Evolutionary conservation across 37 sponge, comb jelly and placozoan genomes (phyloP).

Genomic region (Aplysina aerophoba): DNA sequence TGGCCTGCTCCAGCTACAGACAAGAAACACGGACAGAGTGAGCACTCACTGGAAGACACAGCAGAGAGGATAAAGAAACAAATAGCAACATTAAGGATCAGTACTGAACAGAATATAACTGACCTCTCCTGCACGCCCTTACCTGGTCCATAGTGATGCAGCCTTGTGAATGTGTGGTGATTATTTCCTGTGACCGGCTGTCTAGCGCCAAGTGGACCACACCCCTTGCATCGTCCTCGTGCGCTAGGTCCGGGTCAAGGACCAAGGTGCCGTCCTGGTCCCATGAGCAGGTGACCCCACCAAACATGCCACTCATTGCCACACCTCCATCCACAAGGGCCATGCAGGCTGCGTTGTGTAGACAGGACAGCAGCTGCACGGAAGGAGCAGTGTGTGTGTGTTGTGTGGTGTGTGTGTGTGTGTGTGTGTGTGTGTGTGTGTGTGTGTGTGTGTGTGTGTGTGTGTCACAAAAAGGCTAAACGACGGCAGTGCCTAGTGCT

Average conservation of each 20-base stretch:
- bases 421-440: neutral
- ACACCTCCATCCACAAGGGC: conserved; percentile 83
- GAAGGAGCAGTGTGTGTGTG: neutral
- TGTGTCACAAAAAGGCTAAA: neutral
- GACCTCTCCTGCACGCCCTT: neutral
- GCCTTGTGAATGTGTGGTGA: conserved; percentile 55
- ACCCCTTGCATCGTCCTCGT: conserved; percentile 40
- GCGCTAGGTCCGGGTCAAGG: conserved; percentile 59
- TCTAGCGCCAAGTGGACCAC: conserved; percentile 11
- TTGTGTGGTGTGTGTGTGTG: neutral
- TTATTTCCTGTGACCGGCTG: conserved; percentile 24
- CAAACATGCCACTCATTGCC: conserved; percentile 69
- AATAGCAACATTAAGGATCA: no score
- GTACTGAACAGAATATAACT: no score
- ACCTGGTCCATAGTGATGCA: conserved; percentile 54
- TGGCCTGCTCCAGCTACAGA: conserved; percentile 38
- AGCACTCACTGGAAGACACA: neutral
- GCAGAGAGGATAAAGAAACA: no score
- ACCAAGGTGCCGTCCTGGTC: conserved; percentile 41
- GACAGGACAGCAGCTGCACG: conserved; percentile 57
- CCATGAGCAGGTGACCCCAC: conserved; percentile 63
- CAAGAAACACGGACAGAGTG: neutral
- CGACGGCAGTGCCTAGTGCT: no score
- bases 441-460: no score
- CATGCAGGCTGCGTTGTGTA: conserved; percentile 73